Evolutionary conservation across 2,888 invertebrate species (phyloP), one percentile per base, ranked within the genome.

Genomic region (Oxystoma pomonae): DNA sequence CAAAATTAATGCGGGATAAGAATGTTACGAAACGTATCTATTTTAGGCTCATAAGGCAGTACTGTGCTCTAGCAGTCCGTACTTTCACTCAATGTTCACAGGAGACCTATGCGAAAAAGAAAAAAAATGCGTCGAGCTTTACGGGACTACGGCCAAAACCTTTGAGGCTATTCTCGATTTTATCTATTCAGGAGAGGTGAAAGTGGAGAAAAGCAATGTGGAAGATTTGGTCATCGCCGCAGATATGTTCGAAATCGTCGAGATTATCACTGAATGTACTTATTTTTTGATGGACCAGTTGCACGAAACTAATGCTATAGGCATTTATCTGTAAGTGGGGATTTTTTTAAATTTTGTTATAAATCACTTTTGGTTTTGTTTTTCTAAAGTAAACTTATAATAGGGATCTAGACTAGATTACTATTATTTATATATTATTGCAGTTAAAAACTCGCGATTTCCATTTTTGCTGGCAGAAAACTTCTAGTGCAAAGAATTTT

Each of bases 11-110:
- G n/a, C n/a, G n/a, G n/a, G n/a, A n/a, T n/a, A n/a, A n/a, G n/a
- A n/a, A n/a, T n/a, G n/a, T n/a, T n/a, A n/a, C n/a, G n/a, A n/a
- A n/a, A n/a, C n/a, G 16, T 21, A 16, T 55, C 53, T 77, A 64
- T 84, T 85, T 55, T 78, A 90, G 86, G 94, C 92, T 60, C 96
- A 96, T 78, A 85, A 91, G 71, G 90, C 91, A 16, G 89, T 96
- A 9, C 81, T 96, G 65, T 91, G 94, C 69, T 93, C 95, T 3
- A 90, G 92, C 69, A 94, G 94, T 81, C 91, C 91, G 62, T 96
- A 96, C 80, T 96, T 96, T 80, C 90, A 94, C 80, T 95, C 94
- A 55, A 96, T 96, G 95, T 95, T 96, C 77, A 90, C 90, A 69
- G 90, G 90, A 49, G 93, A 92, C 12, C 81, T 96, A 68, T 87